Conservation (phyloP, 1,140 invertebrate species). For the Anastrepha ludens region DNA sequence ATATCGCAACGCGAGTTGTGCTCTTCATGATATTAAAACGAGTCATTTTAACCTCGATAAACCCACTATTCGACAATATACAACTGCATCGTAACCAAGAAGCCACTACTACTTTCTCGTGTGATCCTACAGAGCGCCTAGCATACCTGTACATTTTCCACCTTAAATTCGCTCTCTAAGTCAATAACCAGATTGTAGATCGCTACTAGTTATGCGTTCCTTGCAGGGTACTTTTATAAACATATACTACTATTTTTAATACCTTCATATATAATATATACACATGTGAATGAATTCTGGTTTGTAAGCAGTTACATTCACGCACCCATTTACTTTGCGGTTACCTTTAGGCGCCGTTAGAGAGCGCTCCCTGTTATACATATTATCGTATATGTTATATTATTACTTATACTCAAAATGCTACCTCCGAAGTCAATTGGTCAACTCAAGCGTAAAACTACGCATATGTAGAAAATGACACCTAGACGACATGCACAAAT, state of each 20-base stretch:
- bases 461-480: not conserved
- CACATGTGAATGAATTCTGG: not conserved
- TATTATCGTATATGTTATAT: not conserved
- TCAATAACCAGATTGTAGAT: too few relatives aligned
- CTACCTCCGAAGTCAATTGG: not conserved
- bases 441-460: constrained; percentile 15
- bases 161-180: too few relatives aligned
- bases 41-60: too few relatives aligned
- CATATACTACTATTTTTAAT: not conserved
- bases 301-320: not conserved
- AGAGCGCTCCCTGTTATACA: not conserved
- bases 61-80: too few relatives aligned
- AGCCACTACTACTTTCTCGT: too few relatives aligned
- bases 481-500: not conserved
- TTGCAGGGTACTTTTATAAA: not conserved
- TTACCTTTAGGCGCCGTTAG: constrained; percentile 23
- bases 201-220: not conserved
- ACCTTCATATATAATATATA: too few relatives aligned
- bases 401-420: not conserved
- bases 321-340: not conserved
- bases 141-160: too few relatives aligned
- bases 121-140: too few relatives aligned
- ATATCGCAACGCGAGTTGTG: too few relatives aligned
- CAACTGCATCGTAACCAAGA: too few relatives aligned
- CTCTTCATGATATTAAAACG: too few relatives aligned